Percentiles rank a stretch among this genome's conserved stretches.
phyloP scores from a whole-genome alignment of 2,797 vertebrate species.

The Rhabdomys pumilio region DNA sequence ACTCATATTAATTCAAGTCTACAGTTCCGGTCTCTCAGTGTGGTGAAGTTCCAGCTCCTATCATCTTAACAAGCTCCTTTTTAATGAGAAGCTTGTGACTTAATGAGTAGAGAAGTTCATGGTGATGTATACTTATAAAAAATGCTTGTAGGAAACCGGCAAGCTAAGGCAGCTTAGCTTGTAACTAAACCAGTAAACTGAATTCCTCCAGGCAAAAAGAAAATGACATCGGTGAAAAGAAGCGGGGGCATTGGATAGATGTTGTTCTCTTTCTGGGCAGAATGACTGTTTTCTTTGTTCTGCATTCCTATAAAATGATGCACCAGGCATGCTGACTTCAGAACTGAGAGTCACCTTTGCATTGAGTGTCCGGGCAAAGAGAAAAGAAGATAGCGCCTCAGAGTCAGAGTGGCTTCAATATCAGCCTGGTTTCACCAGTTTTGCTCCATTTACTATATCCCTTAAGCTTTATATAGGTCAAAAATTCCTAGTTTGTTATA shows the following conservation, averaged over 20 bases:
- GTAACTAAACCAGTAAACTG: conserved; percentile 4
- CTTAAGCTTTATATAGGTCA: not conserved
- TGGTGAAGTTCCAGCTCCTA: conserved; percentile 53
- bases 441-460: not conserved
- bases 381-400: not conserved
- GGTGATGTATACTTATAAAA: conserved; percentile 55
- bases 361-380: not conserved
- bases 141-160: conserved; percentile 35
- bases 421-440: not conserved
- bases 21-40: conserved; percentile 52
- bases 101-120: conserved; percentile 55
- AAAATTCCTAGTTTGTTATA: conserved; percentile 15
- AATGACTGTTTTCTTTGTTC: conserved; percentile 36
- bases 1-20: conserved; percentile 55
- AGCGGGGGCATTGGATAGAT: not conserved
- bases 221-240: conserved; percentile 33
- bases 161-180: conserved; percentile 58
- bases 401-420: not conserved
- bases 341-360: conserved; percentile 27
- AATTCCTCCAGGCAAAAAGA: conserved; percentile 41
- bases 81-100: conserved; percentile 62
- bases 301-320: conserved; percentile 39
- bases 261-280: conserved; percentile 20
- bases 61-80: conserved; percentile 57
- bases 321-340: conserved; percentile 19